Percentiles rank a stretch among this genome's conserved stretches.
Conservation (phyloP, 2,113 vertebrate genomes). For the Sterna hirundo region DNA sequence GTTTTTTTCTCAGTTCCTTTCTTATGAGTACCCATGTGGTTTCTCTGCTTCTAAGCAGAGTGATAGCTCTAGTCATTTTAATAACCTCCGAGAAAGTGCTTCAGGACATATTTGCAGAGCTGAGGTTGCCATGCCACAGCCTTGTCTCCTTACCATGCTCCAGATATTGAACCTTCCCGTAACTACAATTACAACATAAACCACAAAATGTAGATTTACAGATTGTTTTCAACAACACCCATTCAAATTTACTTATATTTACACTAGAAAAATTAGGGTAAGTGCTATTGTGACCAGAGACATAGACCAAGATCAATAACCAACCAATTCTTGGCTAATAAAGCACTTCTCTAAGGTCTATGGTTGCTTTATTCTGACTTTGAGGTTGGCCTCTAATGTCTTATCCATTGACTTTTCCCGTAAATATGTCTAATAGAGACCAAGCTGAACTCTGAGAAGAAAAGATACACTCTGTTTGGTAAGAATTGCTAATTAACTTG, state of each 20-base stretch:
- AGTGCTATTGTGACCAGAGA: constrained; percentile 98
- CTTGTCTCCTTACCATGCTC: constrained; percentile 91
- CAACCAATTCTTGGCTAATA: constrained; percentile 97
- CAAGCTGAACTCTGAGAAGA: constrained; percentile 76
- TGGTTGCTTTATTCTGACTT: constrained; percentile 91
- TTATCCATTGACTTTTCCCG: constrained; percentile 95
- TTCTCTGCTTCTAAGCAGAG: constrained; percentile 76
- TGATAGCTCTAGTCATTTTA: constrained; percentile 72
- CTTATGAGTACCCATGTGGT: constrained; percentile 75
- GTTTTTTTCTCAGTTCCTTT: constrained; percentile 55
- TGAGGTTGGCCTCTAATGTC: constrained; percentile 98
- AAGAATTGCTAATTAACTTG: constrained; percentile 87
- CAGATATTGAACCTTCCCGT: constrained; percentile 99
- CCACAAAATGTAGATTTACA: constrained; percentile 94
- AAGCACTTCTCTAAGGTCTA: constrained; percentile 96
- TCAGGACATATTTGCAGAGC: constrained; percentile 79
- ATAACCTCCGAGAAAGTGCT: constrained; percentile 82
- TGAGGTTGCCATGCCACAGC: constrained; percentile 89
- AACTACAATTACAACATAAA: constrained; percentile 96
- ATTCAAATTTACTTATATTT: constrained; percentile 99
- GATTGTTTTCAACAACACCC: constrained; percentile 95
- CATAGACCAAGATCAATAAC: constrained; percentile 97
- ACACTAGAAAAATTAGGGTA: constrained; percentile 99
- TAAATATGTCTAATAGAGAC: constrained; percentile 89
- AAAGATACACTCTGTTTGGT: constrained; percentile 84